phyloP scores from a whole-genome alignment of 2,888 invertebrate species.

The Tanytarsus gracilentus region DNA sequence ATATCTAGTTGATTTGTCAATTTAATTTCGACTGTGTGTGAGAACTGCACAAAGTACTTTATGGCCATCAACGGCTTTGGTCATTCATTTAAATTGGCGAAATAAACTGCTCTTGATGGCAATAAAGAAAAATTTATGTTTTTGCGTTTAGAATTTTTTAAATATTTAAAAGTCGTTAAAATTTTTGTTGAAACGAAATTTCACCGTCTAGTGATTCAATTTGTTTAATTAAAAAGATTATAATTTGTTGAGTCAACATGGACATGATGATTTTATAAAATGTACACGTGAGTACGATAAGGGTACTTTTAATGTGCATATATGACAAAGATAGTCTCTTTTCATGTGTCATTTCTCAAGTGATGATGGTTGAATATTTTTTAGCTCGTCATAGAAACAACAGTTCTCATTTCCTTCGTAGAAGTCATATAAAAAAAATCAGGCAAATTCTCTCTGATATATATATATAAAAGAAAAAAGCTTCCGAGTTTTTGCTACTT shows the following conservation, averaged over 20 bases:
- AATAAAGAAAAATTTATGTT: background rate
- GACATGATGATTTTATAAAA: conserved; percentile 1
- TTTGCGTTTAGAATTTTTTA: background rate
- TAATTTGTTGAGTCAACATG: conserved; percentile 3
- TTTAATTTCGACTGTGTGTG: no score
- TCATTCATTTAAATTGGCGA: background rate
- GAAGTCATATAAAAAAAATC: conserved; percentile 13
- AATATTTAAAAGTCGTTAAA: background rate
- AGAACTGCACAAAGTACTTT: background rate
- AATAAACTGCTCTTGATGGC: background rate
- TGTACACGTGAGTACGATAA: conserved; percentile 11
- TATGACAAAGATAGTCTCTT: background rate
- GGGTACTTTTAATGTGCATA: conserved; percentile 2
- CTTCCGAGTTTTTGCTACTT: conserved; percentile 27
- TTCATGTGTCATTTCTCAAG: no score
- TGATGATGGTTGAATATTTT: background rate
- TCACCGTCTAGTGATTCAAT: conserved; percentile 23
- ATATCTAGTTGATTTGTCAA: no score
- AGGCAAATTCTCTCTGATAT: background rate
- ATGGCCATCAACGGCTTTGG: background rate
- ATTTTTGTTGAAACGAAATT: background rate
- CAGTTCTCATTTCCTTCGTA: conserved; percentile 9
- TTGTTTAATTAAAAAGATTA: conserved; percentile 23
- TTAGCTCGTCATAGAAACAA: background rate
- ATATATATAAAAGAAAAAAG: background rate